Base-by-base conservation (phyloP, 2,888 invertebrate genomes). In the Dryomyza anilis region DNA sequence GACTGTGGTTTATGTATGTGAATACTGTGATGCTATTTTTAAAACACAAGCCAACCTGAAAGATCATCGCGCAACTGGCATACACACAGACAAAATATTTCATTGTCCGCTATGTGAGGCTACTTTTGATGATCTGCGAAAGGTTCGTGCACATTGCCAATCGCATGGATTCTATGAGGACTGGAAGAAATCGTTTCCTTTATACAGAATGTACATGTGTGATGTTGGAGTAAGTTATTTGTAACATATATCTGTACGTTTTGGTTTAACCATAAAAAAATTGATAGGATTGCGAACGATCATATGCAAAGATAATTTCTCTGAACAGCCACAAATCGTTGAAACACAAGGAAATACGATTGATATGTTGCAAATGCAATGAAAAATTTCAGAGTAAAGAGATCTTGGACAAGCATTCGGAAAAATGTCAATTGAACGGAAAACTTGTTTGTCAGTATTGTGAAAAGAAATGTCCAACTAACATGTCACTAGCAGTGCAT, bases 401-500 rank as follows among this genome's bases (percentile, higher is more conserved):
- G 4, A 56, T 65, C 25, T 36, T 64, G 3, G 48, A 62, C 53
- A 16, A 3, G 1, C 67, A 67, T 21, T 21, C 53, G 0, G n/a
- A 53, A 16, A 46, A 53, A 50, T 67, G 67, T 27, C 10, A 39
- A 45, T 8, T 60, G 14, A 2, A 19, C 21, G 25, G n/a, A 8
- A 63, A 55, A 25, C 74, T 69, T 45, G 67, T 70, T 7, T 82
- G 82, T 23, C 80, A 80, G 60, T 81, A 82, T 66, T 82, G 82
- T n/a, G 64, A 73, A 3, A 81, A 81, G 53, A 36, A 70, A 7
- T 83, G 76, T 43, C 63, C 61, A 14, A 76, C 81, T 0, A 78
- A 79, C 70, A 81, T 82, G 81, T 79, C 82, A 3, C 69, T 83
- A 2, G 75, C 81, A 0, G 78, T 83, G 10, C 82, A 82, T 67